These are phyloP conservation scores for Fukomys damarensis DNA, from an alignment of 2,113 vertebrate genomes.

Conservation along the genomic window DNA sequence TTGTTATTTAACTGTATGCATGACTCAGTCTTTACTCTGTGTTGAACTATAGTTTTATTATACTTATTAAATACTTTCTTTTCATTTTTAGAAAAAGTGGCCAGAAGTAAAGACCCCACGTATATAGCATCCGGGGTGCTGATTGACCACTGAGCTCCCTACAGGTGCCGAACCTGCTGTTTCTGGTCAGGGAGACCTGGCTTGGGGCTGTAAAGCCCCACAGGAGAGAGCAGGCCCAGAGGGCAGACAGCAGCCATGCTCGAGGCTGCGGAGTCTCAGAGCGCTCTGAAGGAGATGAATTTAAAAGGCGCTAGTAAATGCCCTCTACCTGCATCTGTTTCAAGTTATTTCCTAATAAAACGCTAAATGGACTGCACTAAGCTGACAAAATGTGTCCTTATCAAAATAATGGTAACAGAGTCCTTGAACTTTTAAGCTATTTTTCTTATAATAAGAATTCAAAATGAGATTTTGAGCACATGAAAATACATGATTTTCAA, in stretches of 20 bases:
- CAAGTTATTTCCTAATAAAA: background rate
- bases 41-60: background rate
- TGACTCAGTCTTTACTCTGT: background rate
- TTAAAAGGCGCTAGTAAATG: background rate
- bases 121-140: background rate
- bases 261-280: background rate
- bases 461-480: constrained; percentile 27
- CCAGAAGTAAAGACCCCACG: background rate
- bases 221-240: background rate
- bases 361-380: background rate
- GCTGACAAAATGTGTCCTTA: background rate
- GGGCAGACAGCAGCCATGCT: background rate
- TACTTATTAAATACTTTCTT: background rate
- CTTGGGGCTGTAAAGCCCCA: background rate
- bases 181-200: background rate
- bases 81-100: background rate
- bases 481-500: constrained; percentile 6
- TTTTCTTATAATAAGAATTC: background rate
- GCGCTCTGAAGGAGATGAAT: background rate
- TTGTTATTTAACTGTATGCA: background rate
- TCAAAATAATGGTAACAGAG: constrained; percentile 2
- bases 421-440: background rate
- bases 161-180: background rate
- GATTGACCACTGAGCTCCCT: background rate
- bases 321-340: constrained; percentile 34